Percentiles rank a stretch among this genome's conserved stretches.
Evolutionary conservation across 2,113 vertebrate genomes (phyloP).

Genomic region (Microcebus lehilahytsara): DNA sequence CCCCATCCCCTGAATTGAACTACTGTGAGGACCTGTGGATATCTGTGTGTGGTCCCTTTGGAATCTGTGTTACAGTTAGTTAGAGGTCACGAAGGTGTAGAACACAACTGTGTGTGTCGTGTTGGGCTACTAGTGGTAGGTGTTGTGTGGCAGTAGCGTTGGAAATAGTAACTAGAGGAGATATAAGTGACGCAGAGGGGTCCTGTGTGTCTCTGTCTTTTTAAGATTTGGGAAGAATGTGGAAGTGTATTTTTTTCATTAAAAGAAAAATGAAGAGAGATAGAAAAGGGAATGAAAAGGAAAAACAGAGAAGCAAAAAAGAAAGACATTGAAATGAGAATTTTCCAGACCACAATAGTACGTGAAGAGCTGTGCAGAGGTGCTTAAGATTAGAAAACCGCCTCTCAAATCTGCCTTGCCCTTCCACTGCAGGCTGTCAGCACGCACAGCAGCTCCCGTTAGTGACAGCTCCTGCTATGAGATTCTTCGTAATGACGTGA

Average conservation of each 20-base stretch:
- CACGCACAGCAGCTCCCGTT: not conserved
- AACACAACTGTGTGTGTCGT: not conserved
- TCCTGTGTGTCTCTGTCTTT: not conserved
- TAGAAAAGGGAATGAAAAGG: not conserved
- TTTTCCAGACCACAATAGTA: not conserved
- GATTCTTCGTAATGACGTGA: too few relatives aligned
- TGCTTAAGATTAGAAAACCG: not conserved
- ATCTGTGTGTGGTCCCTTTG: not conserved
- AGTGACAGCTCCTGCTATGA: rapidly evolving
- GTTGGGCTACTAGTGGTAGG: not conserved
- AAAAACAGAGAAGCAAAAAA: not conserved
- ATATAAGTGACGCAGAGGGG: not conserved
- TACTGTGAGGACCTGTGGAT: not conserved
- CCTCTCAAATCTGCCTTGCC: not conserved
- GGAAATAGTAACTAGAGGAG: not conserved
- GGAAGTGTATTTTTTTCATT: not conserved
- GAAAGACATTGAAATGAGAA: not conserved
- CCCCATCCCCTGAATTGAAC: not conserved
- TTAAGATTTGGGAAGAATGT: not conserved
- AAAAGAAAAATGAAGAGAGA: not conserved
- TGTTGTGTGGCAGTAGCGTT: not conserved
- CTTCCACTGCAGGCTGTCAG: not conserved
- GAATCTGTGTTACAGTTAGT: not conserved
- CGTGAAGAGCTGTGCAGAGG: not conserved
- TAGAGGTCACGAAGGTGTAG: not conserved